These are phyloP conservation scores for Platynereis dumerilii DNA, from an alignment of 2,888 invertebrate species.

Conservation along the genomic window DNA sequence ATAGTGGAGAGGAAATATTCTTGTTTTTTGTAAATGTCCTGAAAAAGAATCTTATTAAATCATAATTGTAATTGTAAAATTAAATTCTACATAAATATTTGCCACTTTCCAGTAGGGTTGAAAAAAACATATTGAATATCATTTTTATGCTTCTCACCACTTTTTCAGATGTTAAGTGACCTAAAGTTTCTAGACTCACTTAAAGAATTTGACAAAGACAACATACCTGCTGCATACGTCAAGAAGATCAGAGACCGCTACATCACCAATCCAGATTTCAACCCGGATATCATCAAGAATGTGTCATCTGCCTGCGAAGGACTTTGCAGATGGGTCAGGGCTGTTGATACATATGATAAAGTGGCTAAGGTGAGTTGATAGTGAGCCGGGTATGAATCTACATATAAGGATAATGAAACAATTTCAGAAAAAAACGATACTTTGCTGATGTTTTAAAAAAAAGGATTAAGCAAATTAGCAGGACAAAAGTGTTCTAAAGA, in stretches of 20 bases:
- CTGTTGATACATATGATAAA: slow-evolving; percentile 60
- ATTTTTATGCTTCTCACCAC: too few species aligned
- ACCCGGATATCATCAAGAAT: slow-evolving; percentile 59
- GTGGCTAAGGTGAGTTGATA: slow-evolving; percentile 55
- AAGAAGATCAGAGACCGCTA: slow-evolving; percentile 58
- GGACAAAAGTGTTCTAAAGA: too few species aligned
- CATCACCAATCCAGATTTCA: slow-evolving; percentile 59
- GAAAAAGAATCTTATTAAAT: too few species aligned
- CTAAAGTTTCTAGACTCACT: slow-evolving; percentile 60
- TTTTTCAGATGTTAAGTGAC: slow-evolving; percentile 58
- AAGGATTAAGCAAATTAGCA: too few species aligned
- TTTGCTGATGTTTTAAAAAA: too few species aligned
- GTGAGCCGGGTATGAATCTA: neutral
- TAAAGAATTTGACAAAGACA: slow-evolving; percentile 62
- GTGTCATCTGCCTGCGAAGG: slow-evolving; percentile 63
- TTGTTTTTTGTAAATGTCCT: too few species aligned
- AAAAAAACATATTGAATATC: too few species aligned
- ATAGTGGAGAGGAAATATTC: too few species aligned
- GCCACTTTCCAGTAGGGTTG: too few species aligned
- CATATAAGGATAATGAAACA: neutral
- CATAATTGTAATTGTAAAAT: too few species aligned
- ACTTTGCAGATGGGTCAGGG: slow-evolving; percentile 62
- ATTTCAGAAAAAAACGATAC: too few species aligned
- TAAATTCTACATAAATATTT: too few species aligned
- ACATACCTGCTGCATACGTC: slow-evolving; percentile 55